Conservation (phyloP, 2,797 vertebrate genomes). For the Bovichtus variegatus region DNA sequence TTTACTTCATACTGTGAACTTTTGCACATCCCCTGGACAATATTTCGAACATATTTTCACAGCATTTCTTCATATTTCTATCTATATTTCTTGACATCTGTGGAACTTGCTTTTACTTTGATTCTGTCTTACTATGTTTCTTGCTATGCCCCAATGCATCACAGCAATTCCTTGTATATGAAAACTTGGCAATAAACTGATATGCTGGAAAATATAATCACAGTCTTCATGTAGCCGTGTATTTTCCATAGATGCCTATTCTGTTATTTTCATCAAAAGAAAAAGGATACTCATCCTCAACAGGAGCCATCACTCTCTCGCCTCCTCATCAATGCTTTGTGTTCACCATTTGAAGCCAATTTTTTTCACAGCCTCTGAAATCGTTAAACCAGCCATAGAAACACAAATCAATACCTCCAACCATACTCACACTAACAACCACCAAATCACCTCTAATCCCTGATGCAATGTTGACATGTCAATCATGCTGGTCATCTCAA, state of each 20-base stretch:
- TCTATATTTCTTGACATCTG: too few relatives aligned
- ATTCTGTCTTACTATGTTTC: too few relatives aligned
- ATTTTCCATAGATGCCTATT: constrained; percentile 14
- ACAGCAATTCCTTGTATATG: too few relatives aligned
- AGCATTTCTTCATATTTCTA: too few relatives aligned
- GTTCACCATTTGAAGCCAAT: constrained; percentile 31
- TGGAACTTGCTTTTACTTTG: too few relatives aligned
- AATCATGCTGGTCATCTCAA: constrained; percentile 58
- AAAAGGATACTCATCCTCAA: constrained; percentile 26
- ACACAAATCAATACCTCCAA: constrained; percentile 61
- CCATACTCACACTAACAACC: constrained; percentile 62
- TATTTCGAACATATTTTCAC: too few relatives aligned
- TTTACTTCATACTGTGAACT: too few relatives aligned
- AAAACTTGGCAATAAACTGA: too few relatives aligned
- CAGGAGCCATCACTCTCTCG: constrained; percentile 48
- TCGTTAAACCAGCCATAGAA: constrained; percentile 40
- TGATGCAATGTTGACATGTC: constrained; percentile 64
- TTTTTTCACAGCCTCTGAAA: constrained; percentile 30
- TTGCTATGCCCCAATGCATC: too few relatives aligned
- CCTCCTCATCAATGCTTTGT: constrained; percentile 24
- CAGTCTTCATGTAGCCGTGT: neutral
- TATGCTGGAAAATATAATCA: neutral
- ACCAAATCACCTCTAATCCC: constrained; percentile 66
- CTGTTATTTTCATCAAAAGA: neutral
- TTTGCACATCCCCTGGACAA: too few relatives aligned